Base-by-base conservation (phyloP, 2,797 vertebrate species). In the Anableps anableps region DNA sequence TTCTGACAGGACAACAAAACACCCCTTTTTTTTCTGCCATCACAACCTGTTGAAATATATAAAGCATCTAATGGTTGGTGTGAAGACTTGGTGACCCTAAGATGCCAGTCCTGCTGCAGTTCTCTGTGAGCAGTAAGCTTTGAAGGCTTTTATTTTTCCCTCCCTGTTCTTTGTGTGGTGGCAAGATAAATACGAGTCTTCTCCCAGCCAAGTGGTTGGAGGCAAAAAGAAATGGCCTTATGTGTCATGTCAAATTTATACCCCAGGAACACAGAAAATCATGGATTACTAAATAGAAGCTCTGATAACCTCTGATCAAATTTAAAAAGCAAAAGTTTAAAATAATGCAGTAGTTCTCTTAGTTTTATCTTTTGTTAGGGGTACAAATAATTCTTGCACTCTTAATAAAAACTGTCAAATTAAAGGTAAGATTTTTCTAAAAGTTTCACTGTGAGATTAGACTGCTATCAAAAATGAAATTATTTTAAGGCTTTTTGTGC, bases 111-210 rank as follows among this genome's bases (percentile, higher is more conserved):
- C 8, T 29, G 68, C 41, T 17, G 26, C 68, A 71, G 38, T 71
- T 29, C 38, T 71, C 68, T 71, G 41, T n/a, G 13, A n/a, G 68
- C 19, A 66, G 62, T 36, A 16, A 26, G 34, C 68, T 45, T 45
- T 71, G 26, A 45, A 45, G 38, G 26, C 23, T 43, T 38, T 29
- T 71, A 71, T 71, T 29, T 31, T 45, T 45, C 41, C 41, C 68
- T 71, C 11, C 26, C 5, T 71, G 38, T 29, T 64, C 2, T 64
- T 64, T 34, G 29, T 62, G 60, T 45, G 41, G 41, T 71, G 41
- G 41, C 68, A 45, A 71, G 41, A 71, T 29, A 71, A 71, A 71
- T n/a, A 43, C 41, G 23, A n/a, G 68, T 71, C 68, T 6, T 71
- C 43, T 14, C 45, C 68, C 38, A 71, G 68, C 14, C 38, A 45